These are phyloP conservation scores for Oligia latruncula DNA, from an alignment of 2,888 invertebrate species.

Conservation along the genomic window DNA sequence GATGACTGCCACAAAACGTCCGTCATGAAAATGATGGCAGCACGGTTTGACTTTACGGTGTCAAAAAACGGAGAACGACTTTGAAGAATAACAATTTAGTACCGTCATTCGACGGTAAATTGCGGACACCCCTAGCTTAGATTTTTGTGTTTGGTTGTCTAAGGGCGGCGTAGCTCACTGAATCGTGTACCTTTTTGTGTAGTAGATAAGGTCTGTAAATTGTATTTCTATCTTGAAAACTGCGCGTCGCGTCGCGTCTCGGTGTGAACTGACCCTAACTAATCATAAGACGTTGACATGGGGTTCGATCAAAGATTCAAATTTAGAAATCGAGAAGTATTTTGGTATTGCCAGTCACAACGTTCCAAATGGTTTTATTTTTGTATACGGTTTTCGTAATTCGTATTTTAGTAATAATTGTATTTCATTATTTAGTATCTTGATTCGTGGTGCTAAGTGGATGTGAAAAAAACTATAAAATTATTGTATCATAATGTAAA, in stretches of 20 bases:
- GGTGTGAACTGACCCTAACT: background rate
- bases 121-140: background rate
- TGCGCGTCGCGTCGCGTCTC: too few relatives aligned
- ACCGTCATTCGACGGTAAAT: background rate
- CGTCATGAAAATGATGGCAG: background rate
- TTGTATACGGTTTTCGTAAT: constrained; percentile 9
- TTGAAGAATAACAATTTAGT: background rate
- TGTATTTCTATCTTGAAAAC: too few relatives aligned
- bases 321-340: constrained; percentile 19
- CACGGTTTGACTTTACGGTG: background rate
- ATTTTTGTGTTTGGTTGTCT: constrained; percentile 1
- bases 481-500: constrained; percentile 54
- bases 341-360: constrained; percentile 33
- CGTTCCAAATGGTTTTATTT: constrained; percentile 40
- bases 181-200: too few relatives aligned
- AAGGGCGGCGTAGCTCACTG: too few relatives aligned
- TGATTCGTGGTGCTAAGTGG: constrained; percentile 57
- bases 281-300: background rate
- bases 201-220: too few relatives aligned
- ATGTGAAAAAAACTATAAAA: constrained; percentile 44
- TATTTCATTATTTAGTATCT: constrained; percentile 35
- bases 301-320: constrained; percentile 18
- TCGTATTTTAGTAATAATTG: constrained; percentile 24
- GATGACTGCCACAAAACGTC: background rate
- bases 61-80: background rate